These are phyloP conservation scores for Python bivittatus DNA, from an alignment of 2,113 vertebrate species.

Conservation along the genomic window DNA sequence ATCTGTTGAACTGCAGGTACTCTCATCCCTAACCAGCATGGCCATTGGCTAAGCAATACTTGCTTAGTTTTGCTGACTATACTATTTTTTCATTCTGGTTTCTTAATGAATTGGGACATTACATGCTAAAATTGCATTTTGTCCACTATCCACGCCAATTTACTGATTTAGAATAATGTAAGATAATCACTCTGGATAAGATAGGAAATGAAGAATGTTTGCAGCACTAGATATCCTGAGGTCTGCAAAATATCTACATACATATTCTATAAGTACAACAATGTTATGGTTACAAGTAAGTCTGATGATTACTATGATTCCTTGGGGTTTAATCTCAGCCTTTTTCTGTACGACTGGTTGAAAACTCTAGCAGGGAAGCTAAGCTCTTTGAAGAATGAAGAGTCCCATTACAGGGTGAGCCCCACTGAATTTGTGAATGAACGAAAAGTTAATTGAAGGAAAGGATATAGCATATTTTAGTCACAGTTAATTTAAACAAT, in stretches of 20 bases:
- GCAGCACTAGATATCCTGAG: constrained; percentile 46
- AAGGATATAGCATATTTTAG: constrained; percentile 69
- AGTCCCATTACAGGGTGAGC: constrained; percentile 71
- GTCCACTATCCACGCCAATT: constrained; percentile 41
- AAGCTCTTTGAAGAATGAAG: constrained; percentile 74
- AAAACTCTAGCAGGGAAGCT: constrained; percentile 70
- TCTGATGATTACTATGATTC: constrained; percentile 59
- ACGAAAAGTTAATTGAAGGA: constrained; percentile 76
- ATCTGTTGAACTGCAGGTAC: not conserved
- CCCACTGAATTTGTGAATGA: constrained; percentile 79
- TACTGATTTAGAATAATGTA: constrained; percentile 61
- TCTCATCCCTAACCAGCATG: not conserved
- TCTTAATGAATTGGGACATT: not conserved
- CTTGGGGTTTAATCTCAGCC: constrained; percentile 62
- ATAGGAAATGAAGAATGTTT: constrained; percentile 59
- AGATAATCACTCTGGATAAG: constrained; percentile 54
- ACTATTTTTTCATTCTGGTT: constrained; percentile 34
- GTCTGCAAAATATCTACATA: constrained; percentile 60
- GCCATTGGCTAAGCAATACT: not conserved
- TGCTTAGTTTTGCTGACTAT: constrained; percentile 18
- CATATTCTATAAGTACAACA: constrained; percentile 62
- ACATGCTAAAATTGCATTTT: constrained; percentile 53
- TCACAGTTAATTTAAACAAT: constrained; percentile 68
- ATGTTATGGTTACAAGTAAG: constrained; percentile 66
- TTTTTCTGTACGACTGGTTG: constrained; percentile 68